A percentile compares a stretch with the other conserved stretches of the same genome.
Evolutionary conservation across 2,888 invertebrate genomes (phyloP).

Genomic region (Aphidius colemani): DNA sequence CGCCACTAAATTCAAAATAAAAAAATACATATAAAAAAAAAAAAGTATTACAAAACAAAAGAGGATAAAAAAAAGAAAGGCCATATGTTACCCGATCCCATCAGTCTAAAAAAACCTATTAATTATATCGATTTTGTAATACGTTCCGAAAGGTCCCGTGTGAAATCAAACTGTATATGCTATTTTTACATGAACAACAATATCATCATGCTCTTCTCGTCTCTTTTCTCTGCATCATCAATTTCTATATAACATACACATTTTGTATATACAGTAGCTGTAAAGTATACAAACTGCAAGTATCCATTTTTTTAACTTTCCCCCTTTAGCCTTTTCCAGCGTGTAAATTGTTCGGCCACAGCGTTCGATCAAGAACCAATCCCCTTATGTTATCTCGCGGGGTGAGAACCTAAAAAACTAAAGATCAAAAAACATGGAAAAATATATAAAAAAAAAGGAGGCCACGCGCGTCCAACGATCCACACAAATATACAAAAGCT

Average conservation of each 20-base stretch:
- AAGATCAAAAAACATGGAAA: slow-evolving; percentile 10
- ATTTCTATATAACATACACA: slow-evolving; percentile 8
- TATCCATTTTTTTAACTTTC: slow-evolving; percentile 30
- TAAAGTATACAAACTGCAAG: slow-evolving; percentile 10
- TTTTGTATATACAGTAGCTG: too few species aligned
- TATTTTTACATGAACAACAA: too few species aligned
- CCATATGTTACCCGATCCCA: slow-evolving; percentile 58
- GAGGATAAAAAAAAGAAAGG: slow-evolving; percentile 33
- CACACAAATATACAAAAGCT: slow-evolving; percentile 54
- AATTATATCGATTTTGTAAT: slow-evolving; percentile 55
- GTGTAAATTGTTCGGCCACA: slow-evolving; percentile 20
- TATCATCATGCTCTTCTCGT: slow-evolving; percentile 25
- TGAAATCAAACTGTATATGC: background rate
- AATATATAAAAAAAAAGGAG: slow-evolving; percentile 26
- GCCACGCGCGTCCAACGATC: slow-evolving; percentile 41
- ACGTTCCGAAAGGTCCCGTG: slow-evolving; percentile 13
- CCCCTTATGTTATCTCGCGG: slow-evolving; percentile 28
- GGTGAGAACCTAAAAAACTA: slow-evolving; percentile 51
- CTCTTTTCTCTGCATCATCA: slow-evolving; percentile 28
- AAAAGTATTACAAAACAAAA: slow-evolving; percentile 11
- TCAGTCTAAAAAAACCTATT: slow-evolving; percentile 48
- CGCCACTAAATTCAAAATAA: slow-evolving; percentile 7
- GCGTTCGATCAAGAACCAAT: slow-evolving; percentile 4
- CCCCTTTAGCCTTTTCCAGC: slow-evolving; percentile 31
- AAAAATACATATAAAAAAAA: too few species aligned